A percentile compares a stretch with the other conserved stretches of the same genome.
Evolutionary conservation across 2,797 vertebrate genomes (phyloP).

Genomic region (Pteropus rufus): DNA sequence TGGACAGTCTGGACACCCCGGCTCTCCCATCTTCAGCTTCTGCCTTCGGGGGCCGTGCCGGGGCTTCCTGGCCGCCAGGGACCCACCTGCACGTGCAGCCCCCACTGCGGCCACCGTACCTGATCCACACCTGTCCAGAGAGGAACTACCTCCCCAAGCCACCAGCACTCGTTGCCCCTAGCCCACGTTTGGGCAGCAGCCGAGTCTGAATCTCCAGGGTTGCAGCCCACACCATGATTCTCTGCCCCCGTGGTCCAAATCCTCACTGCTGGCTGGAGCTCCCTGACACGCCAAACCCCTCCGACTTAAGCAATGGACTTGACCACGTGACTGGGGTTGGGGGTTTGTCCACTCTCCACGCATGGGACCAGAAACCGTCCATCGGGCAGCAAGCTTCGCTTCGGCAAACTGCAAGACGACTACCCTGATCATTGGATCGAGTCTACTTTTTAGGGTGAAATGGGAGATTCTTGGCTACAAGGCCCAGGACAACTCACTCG

Average conservation of each 20-base stretch:
- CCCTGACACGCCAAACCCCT: not conserved
- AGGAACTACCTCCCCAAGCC: not conserved
- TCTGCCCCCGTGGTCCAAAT: not conserved
- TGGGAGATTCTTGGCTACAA: not conserved
- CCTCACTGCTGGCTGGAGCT: not conserved
- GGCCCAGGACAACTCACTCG: not conserved
- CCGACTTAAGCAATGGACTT: not conserved
- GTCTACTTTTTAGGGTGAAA: not conserved
- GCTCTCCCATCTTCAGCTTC: not conserved
- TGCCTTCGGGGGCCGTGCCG: accelerated
- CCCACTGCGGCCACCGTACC: accelerated
- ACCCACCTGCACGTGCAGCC: accelerated
- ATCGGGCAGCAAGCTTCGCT: not conserved
- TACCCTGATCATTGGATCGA: too few relatives aligned
- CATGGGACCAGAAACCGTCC: accelerated
- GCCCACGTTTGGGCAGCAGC: accelerated
- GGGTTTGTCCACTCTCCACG: accelerated
- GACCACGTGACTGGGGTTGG: accelerated
- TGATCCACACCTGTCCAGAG: accelerated
- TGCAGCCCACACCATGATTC: accelerated
- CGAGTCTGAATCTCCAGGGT: too few relatives aligned
- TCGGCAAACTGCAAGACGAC: not conserved
- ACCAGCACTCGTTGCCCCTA: accelerated
- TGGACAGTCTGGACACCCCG: accelerated
- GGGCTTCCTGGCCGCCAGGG: not conserved